Conservation (phyloP, 2,113 vertebrate genomes). For the Prunella fulvescens region DNA sequence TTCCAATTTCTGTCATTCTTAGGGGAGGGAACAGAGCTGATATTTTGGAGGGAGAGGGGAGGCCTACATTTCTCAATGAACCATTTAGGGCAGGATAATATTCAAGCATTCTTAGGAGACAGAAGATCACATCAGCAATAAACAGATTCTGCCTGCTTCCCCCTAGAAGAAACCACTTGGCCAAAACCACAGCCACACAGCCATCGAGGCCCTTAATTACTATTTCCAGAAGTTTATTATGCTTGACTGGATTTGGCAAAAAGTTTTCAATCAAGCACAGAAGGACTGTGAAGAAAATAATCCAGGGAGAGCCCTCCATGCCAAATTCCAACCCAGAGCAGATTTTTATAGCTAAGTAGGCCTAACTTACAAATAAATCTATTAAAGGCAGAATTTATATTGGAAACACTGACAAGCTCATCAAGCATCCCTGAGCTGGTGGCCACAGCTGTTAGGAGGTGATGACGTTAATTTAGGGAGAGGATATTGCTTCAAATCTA, state of each 20-base stretch:
- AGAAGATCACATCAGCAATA: background rate
- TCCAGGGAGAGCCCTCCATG: background rate
- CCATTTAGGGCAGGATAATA: background rate
- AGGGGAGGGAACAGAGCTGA: background rate
- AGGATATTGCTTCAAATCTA: slow-evolving; percentile 24
- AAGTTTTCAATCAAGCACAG: slow-evolving; percentile 23
- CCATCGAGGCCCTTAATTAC: background rate
- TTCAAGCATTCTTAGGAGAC: background rate
- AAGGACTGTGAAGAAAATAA: slow-evolving; percentile 2
- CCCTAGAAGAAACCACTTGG: background rate
- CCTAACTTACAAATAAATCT: slow-evolving; percentile 20
- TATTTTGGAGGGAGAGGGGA: background rate
- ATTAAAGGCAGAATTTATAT: slow-evolving; percentile 24
- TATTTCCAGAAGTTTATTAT: slow-evolving; percentile 24
- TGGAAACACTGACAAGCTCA: background rate
- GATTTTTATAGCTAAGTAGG: slow-evolving; percentile 5
- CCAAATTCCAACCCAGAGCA: background rate
- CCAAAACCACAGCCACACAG: background rate
- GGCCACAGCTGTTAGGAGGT: slow-evolving; percentile 21
- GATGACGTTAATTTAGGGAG: slow-evolving; percentile 42
- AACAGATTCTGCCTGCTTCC: background rate
- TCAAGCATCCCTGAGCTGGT: slow-evolving; percentile 6
- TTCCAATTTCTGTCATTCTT: background rate
- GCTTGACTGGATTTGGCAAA: slow-evolving; percentile 13
- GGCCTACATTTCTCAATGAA: background rate